Conservation (phyloP, 2,797 vertebrate species). For the Petrocephalus sullivani region DNA sequence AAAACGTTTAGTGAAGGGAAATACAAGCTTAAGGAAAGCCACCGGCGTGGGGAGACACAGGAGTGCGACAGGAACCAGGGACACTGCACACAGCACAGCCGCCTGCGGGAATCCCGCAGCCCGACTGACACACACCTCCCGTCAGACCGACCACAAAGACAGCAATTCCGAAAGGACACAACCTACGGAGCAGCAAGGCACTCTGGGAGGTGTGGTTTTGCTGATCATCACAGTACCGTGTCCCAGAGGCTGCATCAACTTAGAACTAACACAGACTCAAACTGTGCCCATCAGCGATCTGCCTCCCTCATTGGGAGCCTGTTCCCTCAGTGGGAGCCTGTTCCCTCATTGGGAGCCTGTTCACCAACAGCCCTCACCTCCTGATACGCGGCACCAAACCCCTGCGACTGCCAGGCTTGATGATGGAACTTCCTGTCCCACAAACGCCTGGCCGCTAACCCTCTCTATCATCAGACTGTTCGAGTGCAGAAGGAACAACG, state of each 20-base stretch:
- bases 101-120: too few relatives aligned
- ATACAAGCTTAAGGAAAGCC: background rate
- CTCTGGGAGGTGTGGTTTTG: conserved; percentile 21
- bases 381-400: background rate
- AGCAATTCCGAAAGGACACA: background rate
- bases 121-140: background rate
- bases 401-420: background rate
- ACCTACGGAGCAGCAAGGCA: conserved; percentile 21
- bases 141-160: background rate
- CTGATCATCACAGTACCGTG: background rate
- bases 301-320: too few relatives aligned
- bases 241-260: background rate
- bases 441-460: too few relatives aligned
- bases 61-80: background rate
- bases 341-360: too few relatives aligned
- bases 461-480: too few relatives aligned
- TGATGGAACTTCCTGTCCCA: too few relatives aligned
- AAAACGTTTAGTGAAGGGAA: background rate
- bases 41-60: background rate
- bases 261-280: background rate
- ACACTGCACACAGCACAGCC: background rate
- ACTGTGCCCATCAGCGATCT: background rate
- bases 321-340: too few relatives aligned
- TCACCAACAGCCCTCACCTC: background rate
- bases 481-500: too few relatives aligned